phyloP scores from a whole-genome alignment of 1,140 invertebrate genomes.

The Bombus affinis region DNA sequence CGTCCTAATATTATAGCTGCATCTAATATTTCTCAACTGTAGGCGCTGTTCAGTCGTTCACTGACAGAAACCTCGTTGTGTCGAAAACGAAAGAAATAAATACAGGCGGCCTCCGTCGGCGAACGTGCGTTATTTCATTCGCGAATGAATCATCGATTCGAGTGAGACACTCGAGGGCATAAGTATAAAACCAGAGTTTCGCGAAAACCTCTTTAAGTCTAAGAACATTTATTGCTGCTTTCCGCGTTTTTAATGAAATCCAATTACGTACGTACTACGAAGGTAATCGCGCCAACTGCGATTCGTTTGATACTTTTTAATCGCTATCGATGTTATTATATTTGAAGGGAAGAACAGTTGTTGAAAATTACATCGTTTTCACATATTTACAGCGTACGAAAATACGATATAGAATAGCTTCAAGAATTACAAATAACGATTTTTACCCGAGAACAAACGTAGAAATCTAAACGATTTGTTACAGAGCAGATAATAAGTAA shows the following conservation, averaged over 20 bases:
- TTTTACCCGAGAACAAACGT: too few relatives aligned
- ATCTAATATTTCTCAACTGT: slow-evolving; percentile 4
- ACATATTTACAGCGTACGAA: neutral
- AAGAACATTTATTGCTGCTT: neutral
- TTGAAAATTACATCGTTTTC: neutral
- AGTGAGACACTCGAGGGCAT: neutral
- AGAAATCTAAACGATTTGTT: too few relatives aligned
- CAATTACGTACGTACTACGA: too few relatives aligned
- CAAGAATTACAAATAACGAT: too few relatives aligned
- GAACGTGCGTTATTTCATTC: slow-evolving; percentile 44
- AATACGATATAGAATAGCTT: too few relatives aligned
- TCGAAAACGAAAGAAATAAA: slow-evolving; percentile 44
- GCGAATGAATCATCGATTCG: slow-evolving; percentile 25
- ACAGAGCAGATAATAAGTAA: too few relatives aligned
- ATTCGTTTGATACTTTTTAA: neutral
- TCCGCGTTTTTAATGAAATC: neutral
- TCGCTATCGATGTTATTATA: fast-evolving
- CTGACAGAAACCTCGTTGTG: slow-evolving; percentile 15
- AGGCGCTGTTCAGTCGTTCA: neutral
- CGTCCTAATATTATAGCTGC: neutral
- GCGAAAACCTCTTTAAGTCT: slow-evolving; percentile 4
- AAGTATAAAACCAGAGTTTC: slow-evolving; percentile 6
- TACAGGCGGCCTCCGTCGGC: slow-evolving; percentile 7
- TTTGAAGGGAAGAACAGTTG: too few relatives aligned
- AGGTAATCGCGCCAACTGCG: too few relatives aligned